Conservation (phyloP, 37 sponge, comb jelly and placozoan genomes). For the Mnemiopsis leidyi region DNA sequence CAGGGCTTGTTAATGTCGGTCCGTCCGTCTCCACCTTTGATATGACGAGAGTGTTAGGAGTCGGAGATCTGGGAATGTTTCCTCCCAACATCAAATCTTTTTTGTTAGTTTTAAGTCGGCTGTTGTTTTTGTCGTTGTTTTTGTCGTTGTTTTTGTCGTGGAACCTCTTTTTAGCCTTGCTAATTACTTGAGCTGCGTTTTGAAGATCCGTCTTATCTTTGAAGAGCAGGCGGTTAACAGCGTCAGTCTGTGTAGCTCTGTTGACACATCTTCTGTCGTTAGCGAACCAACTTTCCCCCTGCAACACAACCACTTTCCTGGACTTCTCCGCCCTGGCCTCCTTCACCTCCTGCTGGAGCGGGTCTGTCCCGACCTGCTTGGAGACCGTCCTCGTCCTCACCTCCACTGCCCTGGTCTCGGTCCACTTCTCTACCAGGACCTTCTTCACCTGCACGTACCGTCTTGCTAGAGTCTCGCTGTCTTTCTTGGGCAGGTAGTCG, state of each 20-base stretch:
- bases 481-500: conserved; percentile 8
- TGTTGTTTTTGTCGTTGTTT: background rate
- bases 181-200: background rate
- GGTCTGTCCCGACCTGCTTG: conserved; percentile 6
- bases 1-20: background rate
- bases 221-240: conserved; percentile 36
- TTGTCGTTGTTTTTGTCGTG: background rate
- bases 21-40: background rate
- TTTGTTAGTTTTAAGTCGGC: background rate
- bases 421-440: conserved; percentile 32
- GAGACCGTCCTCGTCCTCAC: background rate
- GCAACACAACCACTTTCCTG: background rate
- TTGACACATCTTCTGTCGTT: conserved; percentile 40
- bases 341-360: background rate
- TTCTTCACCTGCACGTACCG: background rate
- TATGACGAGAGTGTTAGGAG: background rate
- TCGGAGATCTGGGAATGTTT: background rate
- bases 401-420: conserved; percentile 37
- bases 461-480: conserved; percentile 17
- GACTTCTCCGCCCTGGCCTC: background rate
- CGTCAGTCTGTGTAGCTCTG: conserved; percentile 12
- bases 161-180: conserved; percentile 44
- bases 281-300: background rate
- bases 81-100: background rate
- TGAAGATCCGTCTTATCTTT: conserved; percentile 5